Base-by-base conservation (phyloP, 2,888 invertebrate species). In the Tachina fera region DNA sequence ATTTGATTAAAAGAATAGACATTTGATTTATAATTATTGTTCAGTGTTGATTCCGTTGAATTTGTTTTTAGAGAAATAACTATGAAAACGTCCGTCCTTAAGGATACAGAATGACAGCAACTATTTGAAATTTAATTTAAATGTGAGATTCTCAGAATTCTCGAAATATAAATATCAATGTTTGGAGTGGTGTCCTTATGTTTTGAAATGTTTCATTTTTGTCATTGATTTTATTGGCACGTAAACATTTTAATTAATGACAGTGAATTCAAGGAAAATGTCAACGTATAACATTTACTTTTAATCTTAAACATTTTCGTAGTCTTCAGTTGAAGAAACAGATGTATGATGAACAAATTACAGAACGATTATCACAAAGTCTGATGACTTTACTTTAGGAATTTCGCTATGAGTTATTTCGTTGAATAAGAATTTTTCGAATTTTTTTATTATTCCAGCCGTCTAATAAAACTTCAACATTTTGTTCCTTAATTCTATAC, bases 21-120 rank as follows among this genome's bases (percentile, higher is more conserved):
- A 77, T 86, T 83, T 86, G 86, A 86, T 86, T 86, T 83, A 83
- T 83, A 86, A 86, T 79, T 83, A 76, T 72, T 83, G 82, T 60
- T 41, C 49, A 41, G 51, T 49, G 4, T 58, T 70, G 9, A 79
- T 67, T 79, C 53, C 67, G 58, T n/a, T 58, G 83, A 86, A 86
- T 49, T 83, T 79, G 65, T 68, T 31, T 49, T 65, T 75, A 13
- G 63, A 67, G 67, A 86, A 58, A 22, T 31, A 58, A 49, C 1
- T 49, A 60, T 31, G n/a, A n/a, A 22, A 1, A 13, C 0, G 13
- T 19, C 67, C 71, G 45, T 19, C 49, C 68, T 3, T 39, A 60
- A 72, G 41, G 71, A 16, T 39, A 41, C 43, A 45, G 31, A 49
- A 56, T 14, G 5, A 56, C 14, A 61, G 22, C 47, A 75, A 72